phyloP scores from a whole-genome alignment of 2,888 invertebrate species.

The Platycheirus rosarum region DNA sequence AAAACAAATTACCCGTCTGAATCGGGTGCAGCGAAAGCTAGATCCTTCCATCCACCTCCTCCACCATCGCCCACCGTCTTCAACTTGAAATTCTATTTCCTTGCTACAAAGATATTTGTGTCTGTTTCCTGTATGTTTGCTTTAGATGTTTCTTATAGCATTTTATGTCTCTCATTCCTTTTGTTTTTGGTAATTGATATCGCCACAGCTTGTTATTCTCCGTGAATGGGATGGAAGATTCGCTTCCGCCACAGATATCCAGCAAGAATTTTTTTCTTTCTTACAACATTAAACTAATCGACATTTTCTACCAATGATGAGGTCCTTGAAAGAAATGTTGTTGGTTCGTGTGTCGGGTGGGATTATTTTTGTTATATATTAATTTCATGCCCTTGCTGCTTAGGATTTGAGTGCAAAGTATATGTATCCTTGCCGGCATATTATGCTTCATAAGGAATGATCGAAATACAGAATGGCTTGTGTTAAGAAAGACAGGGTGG shows the following conservation, averaged over 20 bases:
- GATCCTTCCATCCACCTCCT: neutral
- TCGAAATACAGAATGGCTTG: too few relatives aligned
- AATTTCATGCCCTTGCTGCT: constrained; percentile 7
- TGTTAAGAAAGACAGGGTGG: too few relatives aligned
- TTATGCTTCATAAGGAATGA: constrained; percentile 16
- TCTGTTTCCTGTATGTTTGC: constrained; percentile 66
- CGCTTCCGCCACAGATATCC: neutral
- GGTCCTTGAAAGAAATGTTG: constrained; percentile 33
- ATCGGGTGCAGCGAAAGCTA: constrained; percentile 43
- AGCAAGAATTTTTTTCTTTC: constrained; percentile 42
- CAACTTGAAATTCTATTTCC: neutral
- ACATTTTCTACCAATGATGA: constrained; percentile 23
- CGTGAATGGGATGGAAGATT: neutral
- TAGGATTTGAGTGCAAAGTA: neutral
- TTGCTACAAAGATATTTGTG: constrained; percentile 7
- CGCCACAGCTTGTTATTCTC: constrained; percentile 58
- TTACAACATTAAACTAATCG: constrained; percentile 59
- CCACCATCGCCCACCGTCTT: neutral
- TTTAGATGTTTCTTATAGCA: constrained; percentile 64
- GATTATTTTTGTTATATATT: constrained; percentile 59
- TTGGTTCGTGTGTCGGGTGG: constrained; percentile 45
- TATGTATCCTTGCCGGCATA: neutral
- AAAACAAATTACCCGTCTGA: constrained; percentile 57
- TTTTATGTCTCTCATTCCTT: constrained; percentile 12
- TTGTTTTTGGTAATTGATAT: constrained; percentile 60